phyloP scores from a whole-genome alignment of 37 sponge, comb jelly and placozoan genomes.

The Aphrocallistes beatrix region DNA sequence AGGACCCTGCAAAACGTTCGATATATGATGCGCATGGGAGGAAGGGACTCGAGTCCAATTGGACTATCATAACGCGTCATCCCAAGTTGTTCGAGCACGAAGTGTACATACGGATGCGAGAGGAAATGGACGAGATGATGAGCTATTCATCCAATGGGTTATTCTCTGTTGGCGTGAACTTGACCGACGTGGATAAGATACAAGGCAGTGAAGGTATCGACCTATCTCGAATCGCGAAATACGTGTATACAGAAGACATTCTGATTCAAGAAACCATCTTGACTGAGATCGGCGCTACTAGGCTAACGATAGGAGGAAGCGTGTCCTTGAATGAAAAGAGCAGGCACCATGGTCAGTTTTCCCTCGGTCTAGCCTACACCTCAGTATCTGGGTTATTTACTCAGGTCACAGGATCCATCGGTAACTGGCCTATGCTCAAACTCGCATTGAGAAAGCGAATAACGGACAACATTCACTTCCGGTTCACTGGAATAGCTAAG shows the following conservation, averaged over 20 bases:
- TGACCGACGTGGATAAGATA: neutral
- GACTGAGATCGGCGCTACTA: neutral
- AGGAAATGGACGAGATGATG: neutral
- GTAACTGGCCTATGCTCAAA: neutral
- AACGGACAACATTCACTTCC: neutral
- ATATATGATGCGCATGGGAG: slow-evolving; percentile 80
- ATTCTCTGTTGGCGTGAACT: neutral
- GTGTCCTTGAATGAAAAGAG: neutral
- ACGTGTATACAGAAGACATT: neutral
- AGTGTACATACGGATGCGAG: neutral
- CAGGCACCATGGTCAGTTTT: neutral
- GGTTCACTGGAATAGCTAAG: neutral
- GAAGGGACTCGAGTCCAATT: slow-evolving; percentile 47
- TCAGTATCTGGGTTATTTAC: neutral
- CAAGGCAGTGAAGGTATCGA: neutral
- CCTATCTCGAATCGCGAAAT: neutral
- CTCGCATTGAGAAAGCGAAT: neutral
- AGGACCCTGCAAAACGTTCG: slow-evolving; percentile 53
- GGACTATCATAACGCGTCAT: neutral
- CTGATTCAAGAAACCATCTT: neutral
- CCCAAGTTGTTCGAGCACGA: neutral
- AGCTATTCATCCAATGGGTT: neutral
- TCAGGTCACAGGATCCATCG: neutral
- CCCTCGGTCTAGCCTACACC: neutral
- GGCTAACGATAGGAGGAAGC: neutral